A percentile compares a stretch with the other conserved stretches of the same genome.
phyloP scores from a whole-genome alignment of 2,113 vertebrate species.

The Cynocephalus volans region DNA sequence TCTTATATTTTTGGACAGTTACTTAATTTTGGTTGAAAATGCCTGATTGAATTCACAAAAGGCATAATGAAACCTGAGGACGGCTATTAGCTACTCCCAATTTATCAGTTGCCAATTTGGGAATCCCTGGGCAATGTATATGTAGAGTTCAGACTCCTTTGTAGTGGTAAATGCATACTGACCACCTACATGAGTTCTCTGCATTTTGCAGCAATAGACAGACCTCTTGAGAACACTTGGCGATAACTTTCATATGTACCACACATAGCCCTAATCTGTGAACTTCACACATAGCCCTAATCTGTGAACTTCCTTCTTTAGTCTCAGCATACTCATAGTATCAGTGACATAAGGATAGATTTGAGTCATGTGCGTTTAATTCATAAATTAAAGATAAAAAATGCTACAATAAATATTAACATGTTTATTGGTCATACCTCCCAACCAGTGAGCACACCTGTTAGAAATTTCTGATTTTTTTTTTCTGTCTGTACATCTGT shows the following conservation, averaged over 20 bases:
- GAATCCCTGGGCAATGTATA: neutral
- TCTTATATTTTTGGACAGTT: constrained; percentile 5
- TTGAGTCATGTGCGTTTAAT: neutral
- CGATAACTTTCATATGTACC: neutral
- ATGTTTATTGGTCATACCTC: neutral
- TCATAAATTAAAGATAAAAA: neutral
- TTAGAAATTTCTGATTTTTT: neutral
- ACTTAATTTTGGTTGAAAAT: constrained; percentile 46
- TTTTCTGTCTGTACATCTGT: neutral
- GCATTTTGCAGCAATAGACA: neutral
- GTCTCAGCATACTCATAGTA: neutral
- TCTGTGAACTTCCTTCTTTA: neutral
- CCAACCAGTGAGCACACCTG: neutral
- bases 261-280: neutral
- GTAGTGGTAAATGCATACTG: neutral
- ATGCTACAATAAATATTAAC: neutral
- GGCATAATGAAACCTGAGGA: neutral
- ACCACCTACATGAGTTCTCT: neutral
- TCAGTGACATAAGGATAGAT: neutral
- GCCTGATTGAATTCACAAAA: neutral
- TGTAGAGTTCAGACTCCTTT: neutral
- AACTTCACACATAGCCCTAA: neutral
- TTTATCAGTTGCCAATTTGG: neutral
- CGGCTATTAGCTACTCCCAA: fast-evolving
- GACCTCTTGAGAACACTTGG: neutral